These are phyloP conservation scores for Hirtodrosophila cameraria DNA, from an alignment of 2,888 invertebrate genomes.

Conservation along the genomic window DNA sequence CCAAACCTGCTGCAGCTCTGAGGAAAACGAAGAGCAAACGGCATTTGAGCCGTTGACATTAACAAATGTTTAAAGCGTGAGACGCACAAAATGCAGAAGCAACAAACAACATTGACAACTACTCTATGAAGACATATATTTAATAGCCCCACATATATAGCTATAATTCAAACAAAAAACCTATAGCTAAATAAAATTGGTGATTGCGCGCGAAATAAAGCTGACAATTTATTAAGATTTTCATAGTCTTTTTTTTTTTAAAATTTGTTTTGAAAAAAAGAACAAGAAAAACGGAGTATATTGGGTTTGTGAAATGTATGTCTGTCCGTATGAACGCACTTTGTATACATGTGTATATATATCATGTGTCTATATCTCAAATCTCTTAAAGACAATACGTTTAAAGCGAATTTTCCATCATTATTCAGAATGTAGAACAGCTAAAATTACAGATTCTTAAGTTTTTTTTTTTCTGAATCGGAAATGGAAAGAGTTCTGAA, in stretches of 20 bases:
- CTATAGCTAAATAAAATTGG: constrained; percentile 40
- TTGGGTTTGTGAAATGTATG: no score
- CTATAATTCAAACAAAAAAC: constrained; percentile 17
- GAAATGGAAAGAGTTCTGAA: no score
- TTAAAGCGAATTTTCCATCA: no score
- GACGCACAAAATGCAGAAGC: constrained; percentile 49
- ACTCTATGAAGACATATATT: constrained; percentile 36
- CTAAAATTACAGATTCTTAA: no score
- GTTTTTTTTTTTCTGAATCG: no score
- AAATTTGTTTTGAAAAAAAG: no score
- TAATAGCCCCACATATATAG: constrained; percentile 23
- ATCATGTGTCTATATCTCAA: no score
- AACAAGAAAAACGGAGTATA: no score
- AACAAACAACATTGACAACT: constrained; percentile 29
- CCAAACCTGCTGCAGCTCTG: constrained; percentile 66
- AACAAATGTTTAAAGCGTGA: constrained; percentile 53
- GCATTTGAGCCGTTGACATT: constrained; percentile 53
- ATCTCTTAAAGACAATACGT: no score
- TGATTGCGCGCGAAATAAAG: constrained; percentile 54
- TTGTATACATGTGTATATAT: no score
- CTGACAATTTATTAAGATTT: constrained; percentile 14
- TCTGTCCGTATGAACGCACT: no score
- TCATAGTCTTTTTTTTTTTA: not conserved
- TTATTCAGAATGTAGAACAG: no score
- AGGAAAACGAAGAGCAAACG: constrained; percentile 40